Conservation (phyloP, 2,888 invertebrate genomes). For the Copidosoma aretas region DNA sequence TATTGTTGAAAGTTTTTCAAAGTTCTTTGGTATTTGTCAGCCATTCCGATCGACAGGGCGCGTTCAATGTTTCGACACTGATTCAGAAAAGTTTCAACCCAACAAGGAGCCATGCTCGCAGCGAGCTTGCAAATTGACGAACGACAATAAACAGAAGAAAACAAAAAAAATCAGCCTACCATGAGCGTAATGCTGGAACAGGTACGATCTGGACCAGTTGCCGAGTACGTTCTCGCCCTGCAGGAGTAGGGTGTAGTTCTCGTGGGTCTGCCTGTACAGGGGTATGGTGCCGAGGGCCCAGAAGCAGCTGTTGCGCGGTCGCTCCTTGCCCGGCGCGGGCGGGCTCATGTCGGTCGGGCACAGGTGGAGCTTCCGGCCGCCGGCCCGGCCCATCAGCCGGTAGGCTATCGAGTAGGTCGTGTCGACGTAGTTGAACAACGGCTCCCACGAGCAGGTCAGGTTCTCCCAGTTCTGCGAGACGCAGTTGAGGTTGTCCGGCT, state of each 20-base stretch:
- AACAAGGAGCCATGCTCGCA: too few species aligned
- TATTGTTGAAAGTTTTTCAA: too few species aligned
- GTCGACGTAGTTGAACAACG: slow-evolving; percentile 66
- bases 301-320: slow-evolving; percentile 58
- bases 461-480: slow-evolving; percentile 76
- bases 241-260: slow-evolving; percentile 68
- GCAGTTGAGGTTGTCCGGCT: slow-evolving; percentile 76
- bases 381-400: slow-evolving; percentile 60
- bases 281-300: slow-evolving; percentile 66
- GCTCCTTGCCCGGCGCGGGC: slow-evolving; percentile 48
- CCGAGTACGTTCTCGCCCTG: slow-evolving; percentile 72
- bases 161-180: slow-evolving; percentile 51
- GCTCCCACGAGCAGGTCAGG: slow-evolving; percentile 78
- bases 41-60: too few species aligned
- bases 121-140: too few species aligned
- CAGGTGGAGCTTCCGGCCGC: slow-evolving; percentile 53
- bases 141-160: not conserved
- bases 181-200: slow-evolving; percentile 68
- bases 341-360: slow-evolving; percentile 60
- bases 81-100: not conserved
- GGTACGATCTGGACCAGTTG: slow-evolving; percentile 63
- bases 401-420: slow-evolving; percentile 68
- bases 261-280: slow-evolving; percentile 65
- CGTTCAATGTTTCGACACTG: not conserved
- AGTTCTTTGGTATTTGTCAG: too few species aligned